Conservation (phyloP, 2,113 vertebrate genomes). For the Paramormyrops kingsleyae region DNA sequence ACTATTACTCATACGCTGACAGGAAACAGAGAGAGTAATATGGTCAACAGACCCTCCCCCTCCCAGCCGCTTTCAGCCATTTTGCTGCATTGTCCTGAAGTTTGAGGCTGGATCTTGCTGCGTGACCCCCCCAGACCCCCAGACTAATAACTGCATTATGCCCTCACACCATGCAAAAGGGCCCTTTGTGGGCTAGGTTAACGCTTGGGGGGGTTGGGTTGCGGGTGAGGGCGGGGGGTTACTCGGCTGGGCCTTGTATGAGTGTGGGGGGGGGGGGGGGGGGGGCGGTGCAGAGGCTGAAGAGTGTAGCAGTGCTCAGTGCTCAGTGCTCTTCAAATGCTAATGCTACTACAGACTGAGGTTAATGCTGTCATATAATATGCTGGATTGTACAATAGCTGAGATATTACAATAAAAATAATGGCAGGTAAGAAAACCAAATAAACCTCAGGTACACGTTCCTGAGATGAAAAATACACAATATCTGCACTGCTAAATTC, state of each 20-base stretch:
- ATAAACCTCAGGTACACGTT: background rate
- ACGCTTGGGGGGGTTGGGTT: conserved; percentile 28
- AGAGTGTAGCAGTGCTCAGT: background rate
- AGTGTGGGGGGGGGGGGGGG: too few relatives aligned
- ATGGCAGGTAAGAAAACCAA: background rate
- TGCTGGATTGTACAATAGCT: background rate
- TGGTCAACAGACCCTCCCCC: conserved; percentile 20
- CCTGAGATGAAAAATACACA: background rate
- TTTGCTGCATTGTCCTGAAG: conserved; percentile 33
- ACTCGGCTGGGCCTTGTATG: conserved; percentile 9
- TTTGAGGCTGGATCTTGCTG: conserved; percentile 30
- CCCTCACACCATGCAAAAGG: conserved; percentile 45
- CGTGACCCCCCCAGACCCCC: conserved; percentile 35
- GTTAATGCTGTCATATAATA: background rate
- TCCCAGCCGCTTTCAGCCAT: background rate
- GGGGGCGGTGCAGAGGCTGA: background rate
- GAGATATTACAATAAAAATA: background rate
- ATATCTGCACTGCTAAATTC: background rate
- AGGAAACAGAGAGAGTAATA: conserved; percentile 31
- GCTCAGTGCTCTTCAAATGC: background rate
- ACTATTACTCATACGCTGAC: conserved; percentile 23
- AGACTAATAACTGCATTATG: conserved; percentile 49
- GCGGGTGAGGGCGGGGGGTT: conserved; percentile 25
- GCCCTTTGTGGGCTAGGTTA: conserved; percentile 38
- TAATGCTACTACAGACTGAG: background rate